A percentile compares a stretch with the other conserved stretches of the same genome.
phyloP scores from a whole-genome alignment of 2,113 vertebrate species.

The Ciconia maguari region DNA sequence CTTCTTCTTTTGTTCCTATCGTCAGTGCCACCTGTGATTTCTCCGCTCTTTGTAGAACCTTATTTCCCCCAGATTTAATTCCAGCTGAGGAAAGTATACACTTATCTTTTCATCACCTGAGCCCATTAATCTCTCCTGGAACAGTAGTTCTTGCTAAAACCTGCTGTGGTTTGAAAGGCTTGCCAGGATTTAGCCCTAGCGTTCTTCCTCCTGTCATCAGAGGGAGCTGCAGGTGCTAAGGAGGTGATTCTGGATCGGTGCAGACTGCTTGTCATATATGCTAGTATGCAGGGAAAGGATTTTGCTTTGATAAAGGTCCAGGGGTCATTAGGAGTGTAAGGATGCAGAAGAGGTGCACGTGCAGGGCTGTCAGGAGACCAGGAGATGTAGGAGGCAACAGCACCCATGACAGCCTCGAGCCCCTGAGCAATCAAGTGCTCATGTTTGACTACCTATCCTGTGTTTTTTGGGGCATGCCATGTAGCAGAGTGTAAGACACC shows the following conservation, averaged over 20 bases:
- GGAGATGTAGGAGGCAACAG: neutral
- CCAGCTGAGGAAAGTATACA: neutral
- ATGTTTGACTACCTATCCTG: neutral
- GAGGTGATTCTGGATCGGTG: neutral
- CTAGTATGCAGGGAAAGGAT: neutral
- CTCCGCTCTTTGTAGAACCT: neutral
- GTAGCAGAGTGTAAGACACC: neutral
- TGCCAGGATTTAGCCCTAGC: neutral
- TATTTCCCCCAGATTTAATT: constrained; percentile 37
- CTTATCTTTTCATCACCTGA: neutral
- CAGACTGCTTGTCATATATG: neutral
- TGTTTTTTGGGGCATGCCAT: neutral
- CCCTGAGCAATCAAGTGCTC: neutral
- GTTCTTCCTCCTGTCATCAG: neutral
- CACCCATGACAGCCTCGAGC: neutral
- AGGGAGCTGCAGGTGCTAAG: neutral
- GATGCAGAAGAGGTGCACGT: fast-evolving
- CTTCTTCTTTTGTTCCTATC: constrained; percentile 17
- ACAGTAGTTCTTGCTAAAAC: neutral
- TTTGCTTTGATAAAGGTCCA: neutral
- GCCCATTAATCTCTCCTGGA: neutral
- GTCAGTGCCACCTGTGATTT: constrained; percentile 13
- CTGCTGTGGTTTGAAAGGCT: neutral
- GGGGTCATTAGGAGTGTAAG: neutral
- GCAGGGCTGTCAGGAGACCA: neutral